Conservation (phyloP, 2,113 vertebrate species). For the chimpanzee (Pan troglodytes) region NHGRI_mPanTro3-v2.1_pri NC_072411.2:75947501-75948000, state of each 20-base stretch:
- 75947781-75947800: neutral
- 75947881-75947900: slow-evolving; percentile 21
- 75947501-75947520: neutral
- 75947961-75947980: slow-evolving; percentile 18
- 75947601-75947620: slow-evolving; percentile 42
- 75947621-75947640: neutral
- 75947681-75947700: neutral
- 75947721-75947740: neutral
- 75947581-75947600: slow-evolving; percentile 5
- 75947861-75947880: neutral
- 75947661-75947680: neutral
- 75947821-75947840: slow-evolving; percentile 33
- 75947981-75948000: neutral
- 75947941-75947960: neutral
- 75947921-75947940: neutral
- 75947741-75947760: neutral
- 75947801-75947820: neutral
- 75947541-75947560: neutral
- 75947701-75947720: neutral
- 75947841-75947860: neutral
- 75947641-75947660: slow-evolving; percentile 14
- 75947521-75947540: slow-evolving; percentile 5
- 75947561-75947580: slow-evolving; percentile 17
- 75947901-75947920: neutral
- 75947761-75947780: slow-evolving; percentile 17